phyloP scores from a whole-genome alignment of 2,113 vertebrate genomes.

The Barnardius zonarius region DNA sequence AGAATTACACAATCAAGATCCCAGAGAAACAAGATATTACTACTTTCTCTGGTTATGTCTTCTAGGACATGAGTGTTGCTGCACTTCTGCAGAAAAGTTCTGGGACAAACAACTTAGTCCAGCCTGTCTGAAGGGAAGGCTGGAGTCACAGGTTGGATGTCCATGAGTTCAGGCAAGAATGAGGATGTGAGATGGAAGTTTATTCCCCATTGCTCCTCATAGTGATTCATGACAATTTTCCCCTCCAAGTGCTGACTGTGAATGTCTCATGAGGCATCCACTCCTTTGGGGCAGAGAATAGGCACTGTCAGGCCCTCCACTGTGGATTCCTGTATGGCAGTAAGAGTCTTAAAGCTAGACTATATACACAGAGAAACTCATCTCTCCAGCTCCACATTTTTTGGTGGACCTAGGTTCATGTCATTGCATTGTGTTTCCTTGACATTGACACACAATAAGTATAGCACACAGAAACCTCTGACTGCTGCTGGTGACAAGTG shows the following conservation, averaged over 20 bases:
- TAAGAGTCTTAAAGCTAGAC: background rate
- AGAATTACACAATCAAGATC: background rate
- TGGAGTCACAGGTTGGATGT: background rate
- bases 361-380: background rate
- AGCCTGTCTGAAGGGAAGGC: background rate
- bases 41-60: background rate
- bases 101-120: background rate
- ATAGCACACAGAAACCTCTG: background rate
- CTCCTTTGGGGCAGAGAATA: background rate
- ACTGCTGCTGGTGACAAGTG: background rate
- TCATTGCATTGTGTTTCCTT: background rate
- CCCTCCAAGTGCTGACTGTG: background rate
- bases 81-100: background rate
- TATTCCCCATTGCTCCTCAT: background rate
- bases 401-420: background rate
- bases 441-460: background rate
- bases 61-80: background rate
- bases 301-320: background rate
- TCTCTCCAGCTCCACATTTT: background rate
- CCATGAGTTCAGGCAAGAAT: background rate
- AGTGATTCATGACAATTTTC: background rate
- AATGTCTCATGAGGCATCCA: background rate
- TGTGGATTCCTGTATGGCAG: rapidly evolving
- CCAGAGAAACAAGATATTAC: background rate
- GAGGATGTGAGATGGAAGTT: background rate